Conservation (phyloP, 1,140 invertebrate genomes). For the Drosophila navojoa region DNA sequence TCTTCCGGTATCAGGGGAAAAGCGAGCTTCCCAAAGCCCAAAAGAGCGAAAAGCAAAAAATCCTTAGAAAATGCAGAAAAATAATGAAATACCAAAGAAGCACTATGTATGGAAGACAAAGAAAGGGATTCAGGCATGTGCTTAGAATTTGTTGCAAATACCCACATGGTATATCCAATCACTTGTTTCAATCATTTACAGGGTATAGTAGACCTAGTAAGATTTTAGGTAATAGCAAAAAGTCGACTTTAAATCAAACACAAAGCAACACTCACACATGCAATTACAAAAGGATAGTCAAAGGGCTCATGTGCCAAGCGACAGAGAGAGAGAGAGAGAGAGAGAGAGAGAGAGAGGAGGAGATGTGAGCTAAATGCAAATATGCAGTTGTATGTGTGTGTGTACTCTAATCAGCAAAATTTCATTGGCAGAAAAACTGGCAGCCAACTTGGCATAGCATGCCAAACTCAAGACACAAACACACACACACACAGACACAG, state of each 20-base stretch:
- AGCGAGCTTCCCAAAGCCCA: no score
- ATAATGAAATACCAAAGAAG: no score
- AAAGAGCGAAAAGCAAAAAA: no score
- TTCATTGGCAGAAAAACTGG: constrained; percentile 45
- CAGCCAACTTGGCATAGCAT: constrained; percentile 39
- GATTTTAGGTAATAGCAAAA: constrained; percentile 19
- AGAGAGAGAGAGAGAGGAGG: no score
- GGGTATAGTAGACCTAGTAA: neutral
- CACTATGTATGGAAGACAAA: no score
- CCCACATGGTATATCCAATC: no score
- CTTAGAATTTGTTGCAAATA: no score
- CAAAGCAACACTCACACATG: constrained; percentile 12
- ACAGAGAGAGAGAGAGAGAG: no score
- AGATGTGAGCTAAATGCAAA: neutral
- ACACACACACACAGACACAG: neutral
- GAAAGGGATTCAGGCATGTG: no score
- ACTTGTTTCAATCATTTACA: neutral
- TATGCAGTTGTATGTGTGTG: constrained; percentile 7
- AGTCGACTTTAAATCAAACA: constrained; percentile 18
- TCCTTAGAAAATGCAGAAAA: no score
- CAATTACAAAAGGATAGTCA: constrained; percentile 6
- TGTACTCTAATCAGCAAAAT: constrained; percentile 44
- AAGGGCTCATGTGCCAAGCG: constrained; percentile 29
- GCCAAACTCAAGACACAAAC: constrained; percentile 29
- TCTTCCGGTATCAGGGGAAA: no score